These are phyloP conservation scores for Ophion obscuratus DNA, from an alignment of 2,888 invertebrate genomes.

Conservation along the genomic window DNA sequence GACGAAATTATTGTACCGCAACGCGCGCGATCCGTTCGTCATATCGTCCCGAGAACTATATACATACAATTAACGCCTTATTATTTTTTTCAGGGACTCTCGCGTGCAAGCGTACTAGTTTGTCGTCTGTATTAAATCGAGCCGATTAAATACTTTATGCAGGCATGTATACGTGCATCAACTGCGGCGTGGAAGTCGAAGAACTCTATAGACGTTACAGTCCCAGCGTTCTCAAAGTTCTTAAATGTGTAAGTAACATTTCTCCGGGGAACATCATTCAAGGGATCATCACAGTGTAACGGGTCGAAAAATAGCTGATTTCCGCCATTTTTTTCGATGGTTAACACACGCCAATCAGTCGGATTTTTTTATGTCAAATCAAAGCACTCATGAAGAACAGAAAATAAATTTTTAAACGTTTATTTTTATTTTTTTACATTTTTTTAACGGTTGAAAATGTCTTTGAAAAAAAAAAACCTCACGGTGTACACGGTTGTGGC, in stretches of 20 bases:
- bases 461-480: too few species aligned
- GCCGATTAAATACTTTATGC: neutral
- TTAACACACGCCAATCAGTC: too few species aligned
- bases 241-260: conserved; percentile 89
- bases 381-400: too few species aligned
- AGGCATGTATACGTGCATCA: conserved; percentile 86
- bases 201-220: conserved; percentile 90
- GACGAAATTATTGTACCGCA: neutral
- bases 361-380: too few species aligned
- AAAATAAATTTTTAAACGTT: too few species aligned
- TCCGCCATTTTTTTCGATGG: too few species aligned
- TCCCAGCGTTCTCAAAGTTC: conserved; percentile 89
- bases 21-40: neutral
- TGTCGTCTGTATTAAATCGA: neutral
- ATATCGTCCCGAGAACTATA: neutral
- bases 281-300: too few species aligned
- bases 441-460: too few species aligned
- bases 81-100: conserved; percentile 35
- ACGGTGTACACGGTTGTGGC: too few species aligned
- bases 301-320: too few species aligned
- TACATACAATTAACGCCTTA: neutral
- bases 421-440: too few species aligned
- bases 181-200: conserved; percentile 88
- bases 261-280: neutral
- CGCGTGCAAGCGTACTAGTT: neutral